Evolutionary conservation across 2,888 invertebrate genomes (phyloP), one percentile per base, ranked within the genome.

Genomic region (Malthinus seriepunctatus): DNA sequence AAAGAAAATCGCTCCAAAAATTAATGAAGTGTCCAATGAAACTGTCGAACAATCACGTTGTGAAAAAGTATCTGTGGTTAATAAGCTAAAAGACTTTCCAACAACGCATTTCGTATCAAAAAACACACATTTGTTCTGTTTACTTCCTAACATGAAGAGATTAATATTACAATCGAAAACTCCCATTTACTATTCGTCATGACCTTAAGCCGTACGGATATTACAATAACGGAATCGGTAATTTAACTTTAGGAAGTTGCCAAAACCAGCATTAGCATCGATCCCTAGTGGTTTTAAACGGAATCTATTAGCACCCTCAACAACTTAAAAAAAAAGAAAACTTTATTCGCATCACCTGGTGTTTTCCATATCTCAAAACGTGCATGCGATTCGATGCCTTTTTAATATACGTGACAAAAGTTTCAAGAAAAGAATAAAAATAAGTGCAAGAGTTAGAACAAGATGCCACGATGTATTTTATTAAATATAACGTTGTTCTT

Each of bases 11-110:
- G 53, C 51, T 63, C 51, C 42, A 42, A 51, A 58, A 64, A 65
- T 67, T 64, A 65, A 66, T 62, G 64, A 62, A 56, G 55, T 65
- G 63, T 56, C 56, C 58, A 46, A 60, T 56, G 50, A 59, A 65
- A 54, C 58, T 59, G 52, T 53, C 56, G 56, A 60, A 59, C 51
- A 47, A 55, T 51, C 51, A 54, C 35, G 50, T 54, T 58, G 47
- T 48, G 58, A 51, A 58, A 51, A 58, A 51, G 38, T 37, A 14
- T 49, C 45, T 48, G 46, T 37, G 50, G 39, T 44, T 51, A 55
- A 51, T 47, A 56, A 48, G 42, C 38, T 15, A 55, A 39, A 59
- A 46, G 50, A 42, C 39, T 23, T 37, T n/a, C 39, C 12, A 14
- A 11, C 55, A 34, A 38, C 31, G 44, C 50, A 38, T 46, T 59